Base-by-base conservation (phyloP, 2,797 vertebrate genomes). In the Gallirallus australis region DNA sequence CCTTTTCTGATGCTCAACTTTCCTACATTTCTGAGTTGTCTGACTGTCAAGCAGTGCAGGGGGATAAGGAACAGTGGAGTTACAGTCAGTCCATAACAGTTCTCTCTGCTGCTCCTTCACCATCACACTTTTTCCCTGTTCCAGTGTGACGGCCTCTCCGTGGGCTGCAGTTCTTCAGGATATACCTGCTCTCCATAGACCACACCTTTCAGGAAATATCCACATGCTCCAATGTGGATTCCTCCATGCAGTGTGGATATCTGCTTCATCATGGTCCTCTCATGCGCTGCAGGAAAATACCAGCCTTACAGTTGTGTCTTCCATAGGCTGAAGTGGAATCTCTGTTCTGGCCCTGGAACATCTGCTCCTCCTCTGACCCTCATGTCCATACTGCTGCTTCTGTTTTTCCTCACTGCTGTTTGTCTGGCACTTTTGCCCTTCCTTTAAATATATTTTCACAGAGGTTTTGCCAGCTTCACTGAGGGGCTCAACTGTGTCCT, bases 1-100 rank as follows among this genome's bases (percentile, higher is more conserved):
- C 1, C 9, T 69, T 88, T 53, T 72, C 25, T 23, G 28, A 40
- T 15, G 28, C 6, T 86, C 20, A 54, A 8, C 6, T 20, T 70
- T 39, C 9, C 18, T 48, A 64, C 12, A 15, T 75, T 86, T 20
- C 12, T 1, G 3, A 2, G 5, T 33, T 54, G n/a, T 61, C 8
- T n/a, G n/a, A n/a, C n/a, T n/a, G n/a, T 12, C 25, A 48, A 33
- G 7, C 3, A 69, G 10, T 3, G 0, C 11, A n/a, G 17, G 10
- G 10, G 5, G 13, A 65, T 53, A 21, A 53, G 19, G 17, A 91
- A 54, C 6, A 2, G 8, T 7, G 19, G 2, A 3, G 4, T 48
- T 57, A 39, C 9, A n/a, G 16, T 48, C 33, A 50, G 35, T 50
- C 25, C 25, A 30, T 8, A 56, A 37, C 16, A 40, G 4, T 11